Evolutionary conservation across 2,888 invertebrate genomes (phyloP).

Genomic region (Amphimallon solstitiale): DNA sequence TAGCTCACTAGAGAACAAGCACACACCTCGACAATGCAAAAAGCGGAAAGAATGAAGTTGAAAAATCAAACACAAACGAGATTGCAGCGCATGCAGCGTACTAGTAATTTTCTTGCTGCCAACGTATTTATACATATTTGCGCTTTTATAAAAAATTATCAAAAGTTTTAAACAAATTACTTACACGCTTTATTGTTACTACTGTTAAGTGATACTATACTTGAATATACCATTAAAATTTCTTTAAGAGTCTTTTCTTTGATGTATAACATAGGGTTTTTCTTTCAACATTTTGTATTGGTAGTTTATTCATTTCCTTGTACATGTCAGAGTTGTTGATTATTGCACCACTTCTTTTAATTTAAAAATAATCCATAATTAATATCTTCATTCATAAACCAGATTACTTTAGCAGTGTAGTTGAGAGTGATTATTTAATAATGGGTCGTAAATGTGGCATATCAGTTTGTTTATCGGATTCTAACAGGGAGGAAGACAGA

Average conservation of each 20-base stretch:
- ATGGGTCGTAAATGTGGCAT: conserved; percentile 76
- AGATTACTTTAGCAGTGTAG: background rate
- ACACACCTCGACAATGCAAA: conserved; percentile 69
- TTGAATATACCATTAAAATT: too few relatives aligned
- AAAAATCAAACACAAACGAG: background rate
- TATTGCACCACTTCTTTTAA: too few relatives aligned
- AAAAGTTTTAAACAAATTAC: too few relatives aligned
- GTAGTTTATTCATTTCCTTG: too few relatives aligned
- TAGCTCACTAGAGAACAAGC: conserved; percentile 94
- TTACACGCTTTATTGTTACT: too few relatives aligned
- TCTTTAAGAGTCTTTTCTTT: too few relatives aligned
- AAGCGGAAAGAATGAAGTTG: conserved; percentile 64
- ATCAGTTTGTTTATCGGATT: conserved; percentile 71
- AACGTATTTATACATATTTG: background rate
- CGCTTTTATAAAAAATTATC: too few relatives aligned
- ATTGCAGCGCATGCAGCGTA: background rate
- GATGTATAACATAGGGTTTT: too few relatives aligned
- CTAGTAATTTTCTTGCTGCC: background rate
- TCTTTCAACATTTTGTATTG: too few relatives aligned
- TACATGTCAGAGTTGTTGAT: too few relatives aligned
- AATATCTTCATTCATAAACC: background rate
- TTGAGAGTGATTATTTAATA: conserved; percentile 6
- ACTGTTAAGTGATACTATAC: too few relatives aligned
- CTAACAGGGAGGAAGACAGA: conserved; percentile 70
- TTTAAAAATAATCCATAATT: too few relatives aligned